phyloP scores from a whole-genome alignment of 2,888 invertebrate species.

The Nomada flava region DNA sequence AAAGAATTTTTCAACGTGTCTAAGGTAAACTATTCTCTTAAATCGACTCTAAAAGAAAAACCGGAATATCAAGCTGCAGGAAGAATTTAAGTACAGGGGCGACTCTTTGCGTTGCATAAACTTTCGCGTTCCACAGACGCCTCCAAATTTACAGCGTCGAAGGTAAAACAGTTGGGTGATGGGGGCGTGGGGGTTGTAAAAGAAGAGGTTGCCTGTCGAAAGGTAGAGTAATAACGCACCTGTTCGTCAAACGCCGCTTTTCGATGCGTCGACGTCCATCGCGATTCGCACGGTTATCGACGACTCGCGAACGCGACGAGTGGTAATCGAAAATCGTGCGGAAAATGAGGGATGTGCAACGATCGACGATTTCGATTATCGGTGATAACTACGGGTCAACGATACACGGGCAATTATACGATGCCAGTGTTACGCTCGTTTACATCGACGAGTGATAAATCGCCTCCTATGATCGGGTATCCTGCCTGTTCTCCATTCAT shows the following conservation, averaged over 20 bases:
- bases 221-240: slow-evolving; percentile 17
- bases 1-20: no score
- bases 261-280: slow-evolving; percentile 49
- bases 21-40: slow-evolving; percentile 18
- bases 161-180: no score
- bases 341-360: slow-evolving; percentile 64
- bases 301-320: slow-evolving; percentile 66
- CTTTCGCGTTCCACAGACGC: slow-evolving; percentile 7
- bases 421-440: slow-evolving; percentile 62
- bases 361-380: slow-evolving; percentile 62
- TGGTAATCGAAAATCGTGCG: slow-evolving; percentile 70
- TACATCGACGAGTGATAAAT: slow-evolving; percentile 71
- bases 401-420: slow-evolving; percentile 69
- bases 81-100: slow-evolving; percentile 46
- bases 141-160: no score
- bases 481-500: slow-evolving; percentile 23
- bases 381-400: slow-evolving; percentile 54
- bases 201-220: neutral
- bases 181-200: no score
- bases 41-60: slow-evolving; percentile 34
- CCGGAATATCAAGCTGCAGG: slow-evolving; percentile 37
- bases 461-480: slow-evolving; percentile 34
- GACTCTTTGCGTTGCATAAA: slow-evolving; percentile 16
- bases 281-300: slow-evolving; percentile 60
- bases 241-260: slow-evolving; percentile 30